A percentile compares a stretch with the other conserved stretches of the same genome.
phyloP scores from a whole-genome alignment of 2,888 invertebrate genomes.

The Urechis unicinctus region DNA sequence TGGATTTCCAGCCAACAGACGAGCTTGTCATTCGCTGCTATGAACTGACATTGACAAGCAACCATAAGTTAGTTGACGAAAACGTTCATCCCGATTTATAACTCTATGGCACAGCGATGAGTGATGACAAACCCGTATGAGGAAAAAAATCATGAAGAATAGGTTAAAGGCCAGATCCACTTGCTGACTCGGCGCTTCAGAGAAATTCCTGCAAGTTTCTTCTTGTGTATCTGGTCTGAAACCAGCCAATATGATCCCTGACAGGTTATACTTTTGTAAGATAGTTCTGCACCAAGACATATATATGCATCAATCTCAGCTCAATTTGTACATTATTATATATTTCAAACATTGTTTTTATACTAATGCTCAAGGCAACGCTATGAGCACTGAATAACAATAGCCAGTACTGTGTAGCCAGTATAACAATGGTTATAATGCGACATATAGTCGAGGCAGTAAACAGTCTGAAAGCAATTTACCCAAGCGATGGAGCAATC shows the following conservation, averaged over 20 bases:
- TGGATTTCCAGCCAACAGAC: constrained; percentile 22
- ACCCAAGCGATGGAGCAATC: no score
- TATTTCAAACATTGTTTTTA: no score
- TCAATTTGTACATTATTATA: no score
- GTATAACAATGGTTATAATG: no score
- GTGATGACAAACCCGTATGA: constrained; percentile 12
- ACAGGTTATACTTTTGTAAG: background rate
- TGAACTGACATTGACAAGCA: constrained; percentile 13
- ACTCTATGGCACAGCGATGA: background rate
- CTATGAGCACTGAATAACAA: no score
- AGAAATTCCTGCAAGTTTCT: constrained; percentile 66
- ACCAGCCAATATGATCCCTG: background rate
- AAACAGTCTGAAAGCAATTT: no score
- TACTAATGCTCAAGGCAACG: no score
- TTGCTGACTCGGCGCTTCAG: constrained; percentile 80
- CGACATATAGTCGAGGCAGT: no score
- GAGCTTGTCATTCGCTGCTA: constrained; percentile 24
- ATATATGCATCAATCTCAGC: background rate
- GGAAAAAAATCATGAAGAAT: constrained; percentile 23
- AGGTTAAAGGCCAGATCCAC: constrained; percentile 21
- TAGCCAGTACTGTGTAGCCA: no score
- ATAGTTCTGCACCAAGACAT: background rate
- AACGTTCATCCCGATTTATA: no score
- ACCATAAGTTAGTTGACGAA: no score
- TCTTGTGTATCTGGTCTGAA: constrained; percentile 3